Evolutionary conservation across 2,888 invertebrate species (phyloP), one percentile per base, ranked within the genome.

Genomic region (Cremastinae sp.): DNA sequence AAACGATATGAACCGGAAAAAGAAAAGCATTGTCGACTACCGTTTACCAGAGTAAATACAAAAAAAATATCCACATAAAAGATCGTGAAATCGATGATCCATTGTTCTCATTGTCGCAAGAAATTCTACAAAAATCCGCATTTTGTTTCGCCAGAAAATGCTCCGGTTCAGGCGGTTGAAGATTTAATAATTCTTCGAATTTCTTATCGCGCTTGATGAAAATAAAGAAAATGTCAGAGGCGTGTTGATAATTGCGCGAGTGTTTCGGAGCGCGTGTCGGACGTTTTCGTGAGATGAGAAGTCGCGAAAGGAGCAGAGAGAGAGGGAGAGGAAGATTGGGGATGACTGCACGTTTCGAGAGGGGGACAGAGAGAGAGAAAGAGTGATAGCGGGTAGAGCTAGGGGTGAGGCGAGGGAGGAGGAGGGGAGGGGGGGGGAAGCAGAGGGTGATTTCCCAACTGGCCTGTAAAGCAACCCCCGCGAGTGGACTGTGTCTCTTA

Each of bases 381-480:
- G 61, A 41, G 22, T 45, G 64, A 61, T n/a, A 12, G 72, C 53
- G 70, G n/a, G 58, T 18, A 55, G 61, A 18, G 47, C 16, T 53
- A 45, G 64, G 66, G 45, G n/a, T n/a, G n/a, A n/a, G n/a, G n/a
- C n/a, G 51, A 41, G 45, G 37, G 61, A 16, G 68, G 43, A 56
- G 70, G 37, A 43, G 51, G 37, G 69, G 43, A 37, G 74, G 12
- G 62, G 78, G 69, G 58, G 68, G 43, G 74, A 58, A 79, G 78
- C 74, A 53, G 80, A 84, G 88, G 89, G 91, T 91, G 91, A 91
- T 91, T 91, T 91, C 91, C 91, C 91, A 89, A 83, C 90, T 90
- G 91, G 90, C 91, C 90, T 91, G 91, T 91, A 91, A 91, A 91
- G 89, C 86, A 86, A 81, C 83, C 81, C 83, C 81, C 81, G 66